phyloP scores from a whole-genome alignment of 2,113 vertebrate species.

The Mus pahari region DNA sequence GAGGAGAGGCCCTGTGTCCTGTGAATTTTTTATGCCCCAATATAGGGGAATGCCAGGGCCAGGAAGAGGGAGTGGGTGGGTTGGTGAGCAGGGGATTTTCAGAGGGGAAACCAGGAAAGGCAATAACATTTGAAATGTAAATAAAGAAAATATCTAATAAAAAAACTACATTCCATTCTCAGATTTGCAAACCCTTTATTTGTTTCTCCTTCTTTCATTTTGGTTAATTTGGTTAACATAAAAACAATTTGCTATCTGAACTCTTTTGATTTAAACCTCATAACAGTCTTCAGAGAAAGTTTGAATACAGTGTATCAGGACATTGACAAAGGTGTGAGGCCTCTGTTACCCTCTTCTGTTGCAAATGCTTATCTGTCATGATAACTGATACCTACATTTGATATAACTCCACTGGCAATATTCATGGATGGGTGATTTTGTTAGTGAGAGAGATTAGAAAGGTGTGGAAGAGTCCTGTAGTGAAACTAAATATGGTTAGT shows the following conservation, averaged over 20 bases:
- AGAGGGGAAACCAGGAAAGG: too few species aligned
- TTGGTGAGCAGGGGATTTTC: too few species aligned
- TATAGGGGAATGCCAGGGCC: too few species aligned
- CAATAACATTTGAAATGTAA: too few species aligned
- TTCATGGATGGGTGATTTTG: neutral
- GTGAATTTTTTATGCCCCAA: too few species aligned
- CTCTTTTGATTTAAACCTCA: constrained; percentile 56
- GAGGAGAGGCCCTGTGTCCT: too few species aligned
- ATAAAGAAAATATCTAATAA: too few species aligned
- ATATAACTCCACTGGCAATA: constrained; percentile 4
- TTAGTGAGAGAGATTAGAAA: neutral
- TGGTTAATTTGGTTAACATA: constrained; percentile 51
- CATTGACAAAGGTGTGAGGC: neutral
- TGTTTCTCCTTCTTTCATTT: constrained; percentile 55
- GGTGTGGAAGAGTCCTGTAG: neutral
- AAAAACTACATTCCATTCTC: neutral
- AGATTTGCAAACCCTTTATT: constrained; percentile 51
- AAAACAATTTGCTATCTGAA: constrained; percentile 9
- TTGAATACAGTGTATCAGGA: neutral
- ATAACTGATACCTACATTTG: neutral
- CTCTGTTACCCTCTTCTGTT: constrained; percentile 26
- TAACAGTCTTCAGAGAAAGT: constrained; percentile 26
- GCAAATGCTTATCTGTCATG: neutral
- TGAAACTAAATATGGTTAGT: neutral
- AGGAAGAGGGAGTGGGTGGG: too few species aligned